phyloP scores from a whole-genome alignment of 2,888 invertebrate species.

The Ornithoptera alexandrae region DNA sequence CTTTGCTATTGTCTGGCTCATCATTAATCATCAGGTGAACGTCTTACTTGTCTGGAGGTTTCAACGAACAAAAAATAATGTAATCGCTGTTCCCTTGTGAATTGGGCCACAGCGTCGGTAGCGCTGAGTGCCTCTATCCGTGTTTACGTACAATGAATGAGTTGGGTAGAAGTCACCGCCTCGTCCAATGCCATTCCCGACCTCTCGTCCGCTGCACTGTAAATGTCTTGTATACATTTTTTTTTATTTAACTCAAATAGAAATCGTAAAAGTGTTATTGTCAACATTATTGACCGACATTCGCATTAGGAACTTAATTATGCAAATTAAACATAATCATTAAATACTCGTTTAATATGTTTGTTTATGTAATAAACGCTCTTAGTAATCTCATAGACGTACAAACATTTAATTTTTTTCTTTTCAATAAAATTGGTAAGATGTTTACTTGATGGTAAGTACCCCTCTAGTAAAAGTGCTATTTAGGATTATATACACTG shows the following conservation, averaged over 20 bases:
- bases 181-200: conserved; percentile 31
- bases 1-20: too few species aligned
- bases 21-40: too few species aligned
- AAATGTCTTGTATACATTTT: conserved; percentile 12
- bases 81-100: conserved; percentile 28
- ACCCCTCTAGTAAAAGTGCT: too few species aligned
- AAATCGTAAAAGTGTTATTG: conserved; percentile 13
- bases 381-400: conserved; percentile 31
- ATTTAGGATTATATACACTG: too few species aligned
- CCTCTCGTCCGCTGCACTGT: conserved; percentile 17
- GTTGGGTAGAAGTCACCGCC: conserved; percentile 36
- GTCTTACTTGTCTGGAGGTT: too few species aligned
- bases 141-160: conserved; percentile 43
- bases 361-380: conserved; percentile 13
- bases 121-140: conserved; percentile 36
- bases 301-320: conserved; percentile 5
- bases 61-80: too few species aligned
- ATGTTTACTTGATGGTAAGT: too few species aligned
- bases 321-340: conserved; percentile 18
- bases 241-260: conserved; percentile 26
- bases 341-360: conserved; percentile 5
- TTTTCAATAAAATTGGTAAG: not conserved
- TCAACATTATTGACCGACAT: conserved; percentile 16
- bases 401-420: not conserved
- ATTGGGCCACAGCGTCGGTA: conserved; percentile 34